Evolutionary conservation across 2,797 vertebrate genomes (phyloP), one percentile per base, ranked within the genome.

Genomic region (Selene dorsalis): DNA sequence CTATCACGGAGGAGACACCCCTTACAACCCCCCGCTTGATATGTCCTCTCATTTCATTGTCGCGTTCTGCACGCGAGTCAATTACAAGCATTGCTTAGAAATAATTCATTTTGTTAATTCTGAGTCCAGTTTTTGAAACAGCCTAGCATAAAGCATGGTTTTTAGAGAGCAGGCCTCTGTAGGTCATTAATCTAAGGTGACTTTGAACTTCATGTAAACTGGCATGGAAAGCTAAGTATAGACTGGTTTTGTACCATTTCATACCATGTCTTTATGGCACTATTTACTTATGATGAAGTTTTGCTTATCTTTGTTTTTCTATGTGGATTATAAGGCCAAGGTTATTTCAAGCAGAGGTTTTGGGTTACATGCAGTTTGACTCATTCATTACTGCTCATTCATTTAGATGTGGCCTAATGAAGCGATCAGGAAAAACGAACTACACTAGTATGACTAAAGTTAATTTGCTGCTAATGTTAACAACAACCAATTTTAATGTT

Each of bases 221-320:
- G 75, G 74, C 83, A 82, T 79, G 58, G 79, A 84, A 88, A 78
- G 79, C 83, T 92, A 89, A 93, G 91, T 88, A 84, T 89, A 90
- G 80, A 73, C 41, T 62, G 43, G 16, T 76, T 64, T 84, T 80
- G 68, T 82, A 72, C 69, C 70, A 84, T 83, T 30, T 81, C 84
- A 71, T 79, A 65, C 68, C 80, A 86, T 84, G 65, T 79, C 84
- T 89, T 89, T 66, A 88, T 75, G 70, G 39, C 79, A 38, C 58
- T 86, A 80, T 92, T 90, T 87, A 79, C 81, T 87, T 52, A 43
- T 26, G 48, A 79, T 84, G 71, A 52, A 60, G 64, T 78, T 84
- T 79, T 87, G 66, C 78, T 85, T 82, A 84, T 89, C 79, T 83
- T 43, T 76, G 32, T 62, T 69, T 45, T 32, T 73, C 24, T 68